Evolutionary conservation across 2,113 vertebrate genomes (phyloP).

Genomic region (Geothlypis trichas): DNA sequence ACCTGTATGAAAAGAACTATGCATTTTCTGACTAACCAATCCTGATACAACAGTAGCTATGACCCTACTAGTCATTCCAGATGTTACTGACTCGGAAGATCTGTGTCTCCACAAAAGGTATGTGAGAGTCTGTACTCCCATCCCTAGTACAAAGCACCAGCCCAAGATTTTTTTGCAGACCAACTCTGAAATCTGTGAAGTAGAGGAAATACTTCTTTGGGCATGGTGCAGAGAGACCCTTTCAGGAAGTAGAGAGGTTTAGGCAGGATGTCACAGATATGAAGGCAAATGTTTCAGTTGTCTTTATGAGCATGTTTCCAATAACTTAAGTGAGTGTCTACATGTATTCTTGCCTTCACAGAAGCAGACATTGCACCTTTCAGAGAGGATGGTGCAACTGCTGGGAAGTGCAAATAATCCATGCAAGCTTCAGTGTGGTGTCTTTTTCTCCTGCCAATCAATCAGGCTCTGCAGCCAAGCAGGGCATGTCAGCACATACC

Average conservation of each 20-base stretch:
- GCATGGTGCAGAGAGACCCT: background rate
- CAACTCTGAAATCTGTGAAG: background rate
- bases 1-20: background rate
- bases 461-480: background rate
- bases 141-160: background rate
- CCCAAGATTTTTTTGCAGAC: background rate
- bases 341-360: background rate
- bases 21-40: background rate
- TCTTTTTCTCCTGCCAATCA: background rate
- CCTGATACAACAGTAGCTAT: background rate
- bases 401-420: background rate
- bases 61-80: background rate
- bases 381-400: background rate
- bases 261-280: background rate
- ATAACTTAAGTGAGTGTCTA: background rate
- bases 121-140: background rate
- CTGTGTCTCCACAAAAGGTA: background rate
- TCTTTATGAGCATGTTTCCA: background rate
- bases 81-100: background rate
- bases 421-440: background rate
- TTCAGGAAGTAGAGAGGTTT: background rate
- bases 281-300: background rate
- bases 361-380: background rate
- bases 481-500: rapidly evolving
- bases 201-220: background rate